Percentiles rank a stretch among this genome's conserved stretches.
Conservation (phyloP, 1,140 invertebrate genomes). For the Caenorhabditis remanei region DNA sequence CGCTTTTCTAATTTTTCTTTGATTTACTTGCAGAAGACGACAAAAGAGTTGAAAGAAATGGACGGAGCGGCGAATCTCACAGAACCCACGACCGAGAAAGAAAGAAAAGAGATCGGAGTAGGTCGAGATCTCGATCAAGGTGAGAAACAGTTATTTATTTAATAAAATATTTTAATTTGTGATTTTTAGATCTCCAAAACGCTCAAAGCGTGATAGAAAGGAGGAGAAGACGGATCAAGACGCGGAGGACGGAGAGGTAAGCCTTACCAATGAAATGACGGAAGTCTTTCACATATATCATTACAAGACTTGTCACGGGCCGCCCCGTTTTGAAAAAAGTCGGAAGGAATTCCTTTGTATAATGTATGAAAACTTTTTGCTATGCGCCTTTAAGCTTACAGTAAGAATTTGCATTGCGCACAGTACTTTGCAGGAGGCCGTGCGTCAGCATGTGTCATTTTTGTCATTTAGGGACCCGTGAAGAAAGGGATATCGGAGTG, state of each 20-base stretch:
- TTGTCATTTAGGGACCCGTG: no score
- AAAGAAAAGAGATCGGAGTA: constrained; percentile 13
- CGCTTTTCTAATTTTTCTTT: background rate
- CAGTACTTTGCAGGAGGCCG: no score
- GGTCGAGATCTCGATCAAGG: constrained; percentile 12
- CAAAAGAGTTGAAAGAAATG: background rate
- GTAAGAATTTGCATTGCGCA: no score
- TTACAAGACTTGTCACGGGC: no score
- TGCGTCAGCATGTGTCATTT: no score
- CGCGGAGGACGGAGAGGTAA: constrained; percentile 29
- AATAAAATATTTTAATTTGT: background rate
- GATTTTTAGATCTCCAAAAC: constrained; percentile 31
- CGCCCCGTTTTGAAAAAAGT: no score
- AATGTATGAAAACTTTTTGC: no score
- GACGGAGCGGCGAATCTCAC: background rate
- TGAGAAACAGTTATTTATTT: background rate
- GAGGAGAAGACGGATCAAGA: background rate
- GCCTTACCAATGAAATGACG: background rate
- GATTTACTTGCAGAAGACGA: background rate
- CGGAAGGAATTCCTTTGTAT: no score
- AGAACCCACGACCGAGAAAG: background rate
- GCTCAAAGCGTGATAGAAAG: constrained; percentile 13
- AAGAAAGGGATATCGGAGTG: no score
- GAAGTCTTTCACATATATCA: no score
- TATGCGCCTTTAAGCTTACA: no score